These are phyloP conservation scores for Ceratosolen fusciceps DNA, from an alignment of 1,140 invertebrate species.

Conservation along the genomic window DNA sequence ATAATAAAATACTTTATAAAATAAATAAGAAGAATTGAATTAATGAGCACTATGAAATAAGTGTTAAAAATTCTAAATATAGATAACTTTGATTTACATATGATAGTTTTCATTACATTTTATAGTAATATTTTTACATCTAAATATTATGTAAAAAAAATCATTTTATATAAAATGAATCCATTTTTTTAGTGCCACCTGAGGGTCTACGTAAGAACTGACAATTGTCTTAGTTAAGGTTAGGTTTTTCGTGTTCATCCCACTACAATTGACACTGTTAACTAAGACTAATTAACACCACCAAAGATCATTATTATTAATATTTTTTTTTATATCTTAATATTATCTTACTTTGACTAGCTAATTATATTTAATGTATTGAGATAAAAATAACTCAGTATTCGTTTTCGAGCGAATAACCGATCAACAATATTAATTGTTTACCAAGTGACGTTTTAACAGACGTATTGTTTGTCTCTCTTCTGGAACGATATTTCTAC, in stretches of 20 bases:
- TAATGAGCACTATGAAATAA: too few relatives aligned
- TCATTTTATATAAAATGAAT: not conserved
- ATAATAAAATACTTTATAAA: too few relatives aligned
- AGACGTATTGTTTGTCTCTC: slow-evolving; percentile 18
- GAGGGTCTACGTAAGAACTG: slow-evolving; percentile 25
- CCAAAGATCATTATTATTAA: slow-evolving; percentile 38
- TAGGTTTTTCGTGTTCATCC: slow-evolving; percentile 39
- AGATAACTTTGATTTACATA: too few relatives aligned
- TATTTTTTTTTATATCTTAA: slow-evolving; percentile 9
- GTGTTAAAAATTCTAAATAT: too few relatives aligned
- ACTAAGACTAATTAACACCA: slow-evolving; percentile 31
- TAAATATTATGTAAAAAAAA: slow-evolving; percentile 10
- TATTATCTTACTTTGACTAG: not conserved
- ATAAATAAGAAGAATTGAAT: too few relatives aligned
- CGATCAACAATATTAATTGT: slow-evolving; percentile 29
- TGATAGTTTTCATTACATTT: too few relatives aligned
- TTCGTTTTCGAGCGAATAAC: not conserved
- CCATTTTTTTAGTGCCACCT: slow-evolving; percentile 37
- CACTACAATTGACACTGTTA: slow-evolving; percentile 31
- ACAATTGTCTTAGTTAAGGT: slow-evolving; percentile 21
- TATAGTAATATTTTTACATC: too few relatives aligned
- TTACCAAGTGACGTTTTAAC: slow-evolving; percentile 44
- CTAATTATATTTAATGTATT: not conserved
- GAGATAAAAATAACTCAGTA: not conserved
- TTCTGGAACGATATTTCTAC: slow-evolving; percentile 1